Conservation (phyloP, 1,140 invertebrate species). For the Cherax quadricarinatus region DNA sequence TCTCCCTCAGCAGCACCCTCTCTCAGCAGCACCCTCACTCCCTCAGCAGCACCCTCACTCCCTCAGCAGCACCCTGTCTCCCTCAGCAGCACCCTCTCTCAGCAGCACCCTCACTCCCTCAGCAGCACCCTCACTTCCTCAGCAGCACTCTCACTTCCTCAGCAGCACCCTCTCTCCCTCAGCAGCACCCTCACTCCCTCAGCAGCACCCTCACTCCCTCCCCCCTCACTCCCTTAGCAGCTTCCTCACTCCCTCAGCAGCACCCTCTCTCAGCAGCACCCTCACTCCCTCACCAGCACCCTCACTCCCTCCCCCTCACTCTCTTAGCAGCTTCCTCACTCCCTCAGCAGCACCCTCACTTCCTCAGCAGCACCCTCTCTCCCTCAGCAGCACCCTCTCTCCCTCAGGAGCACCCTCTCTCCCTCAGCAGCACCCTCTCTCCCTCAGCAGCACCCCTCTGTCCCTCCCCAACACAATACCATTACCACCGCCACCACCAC, state of each 20-base stretch:
- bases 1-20: neutral
- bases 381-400: neutral
- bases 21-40: neutral
- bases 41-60: neutral
- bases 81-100: no score
- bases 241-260: no score
- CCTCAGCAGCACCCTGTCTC: neutral
- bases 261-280: no score
- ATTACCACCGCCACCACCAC: neutral
- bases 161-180: no score
- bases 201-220: neutral
- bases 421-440: neutral
- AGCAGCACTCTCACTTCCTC: no score
- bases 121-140: no score
- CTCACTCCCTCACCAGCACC: neutral
- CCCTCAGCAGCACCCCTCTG: neutral
- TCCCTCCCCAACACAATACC: neutral
- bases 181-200: neutral
- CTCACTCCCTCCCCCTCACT: no score
- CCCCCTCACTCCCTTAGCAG: no score
- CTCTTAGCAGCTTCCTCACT: no score
- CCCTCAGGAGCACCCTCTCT: neutral
- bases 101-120: no score
- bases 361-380: no score
- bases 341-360: no score